Base-by-base conservation (phyloP, 2,888 invertebrate genomes). In the Automeris io region DNA sequence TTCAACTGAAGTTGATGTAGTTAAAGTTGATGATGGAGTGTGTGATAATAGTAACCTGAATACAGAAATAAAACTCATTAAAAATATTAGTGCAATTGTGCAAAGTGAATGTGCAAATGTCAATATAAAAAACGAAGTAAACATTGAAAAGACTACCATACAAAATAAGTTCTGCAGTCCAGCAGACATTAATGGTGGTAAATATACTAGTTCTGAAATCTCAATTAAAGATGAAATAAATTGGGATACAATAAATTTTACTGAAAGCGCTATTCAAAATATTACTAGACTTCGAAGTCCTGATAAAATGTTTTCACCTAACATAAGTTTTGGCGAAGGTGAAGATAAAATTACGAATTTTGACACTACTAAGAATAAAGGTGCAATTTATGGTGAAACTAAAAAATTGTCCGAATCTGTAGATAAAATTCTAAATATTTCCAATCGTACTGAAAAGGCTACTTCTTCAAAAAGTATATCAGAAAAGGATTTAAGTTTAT, bases 211-310 rank as follows among this genome's bases (percentile, higher is more conserved):
- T n/a, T n/a, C n/a, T n/a, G n/a, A n/a, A n/a, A n/a, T 41, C 18
- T 31, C 35, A 23, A 32, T 26, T 5, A 64, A 64, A 47, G 71
- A 76, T 25, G 78, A 78, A 18, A 57, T 74, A 37, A 46, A 70
- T 41, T 83, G 83, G 83, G 83, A 79, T 46, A 70, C 85, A 31
- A 54, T 83, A 37, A 72, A 71, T 48, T 67, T 83, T 26, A 77
- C 79, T 12, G 74, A 74, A 48, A 51, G 52, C 41, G 66, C 60
- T 19, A 54, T 78, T 29, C 59, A 66, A 37, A 74, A 76, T 49
- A 61, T 78, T 35, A 68, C 71, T 21, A 79, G 73, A 51, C 24
- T 61, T 24, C 66, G 59, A 4, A 54, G 52, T 13, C 56, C 66
- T 3, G 60, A 61, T 18, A 70, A 68, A 44, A 54, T 61, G 23